Percentiles rank a stretch among this genome's conserved stretches.
Conservation (phyloP, 2,113 vertebrate species). For the Crotalus tigris region DNA sequence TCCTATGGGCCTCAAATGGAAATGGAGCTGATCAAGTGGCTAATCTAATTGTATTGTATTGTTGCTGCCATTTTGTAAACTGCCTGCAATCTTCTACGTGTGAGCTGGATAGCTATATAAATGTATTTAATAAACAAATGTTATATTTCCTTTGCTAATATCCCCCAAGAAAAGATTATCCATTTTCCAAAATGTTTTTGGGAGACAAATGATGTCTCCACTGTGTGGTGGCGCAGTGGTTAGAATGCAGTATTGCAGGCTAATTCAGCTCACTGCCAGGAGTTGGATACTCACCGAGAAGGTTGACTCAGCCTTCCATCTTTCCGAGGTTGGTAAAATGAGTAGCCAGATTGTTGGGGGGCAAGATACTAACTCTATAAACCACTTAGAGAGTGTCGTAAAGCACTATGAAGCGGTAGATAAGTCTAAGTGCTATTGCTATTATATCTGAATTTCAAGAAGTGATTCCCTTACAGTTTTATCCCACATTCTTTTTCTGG, state of each 20-base stretch:
- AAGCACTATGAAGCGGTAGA: neutral
- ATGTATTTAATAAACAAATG: too few species aligned
- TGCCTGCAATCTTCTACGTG: too few species aligned
- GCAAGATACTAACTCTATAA: neutral
- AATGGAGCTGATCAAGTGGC: too few species aligned
- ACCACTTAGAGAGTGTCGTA: neutral
- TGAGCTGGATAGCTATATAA: too few species aligned
- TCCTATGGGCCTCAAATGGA: too few species aligned
- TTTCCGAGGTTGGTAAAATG: neutral
- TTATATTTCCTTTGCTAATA: neutral
- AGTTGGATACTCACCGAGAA: neutral
- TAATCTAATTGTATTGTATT: too few species aligned
- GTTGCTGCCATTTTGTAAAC: too few species aligned
- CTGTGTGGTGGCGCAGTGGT: neutral
- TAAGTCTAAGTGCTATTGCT: neutral
- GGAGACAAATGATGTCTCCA: neutral
- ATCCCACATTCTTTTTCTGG: neutral
- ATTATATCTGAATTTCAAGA: neutral
- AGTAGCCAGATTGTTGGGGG: neutral
- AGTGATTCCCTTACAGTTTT: neutral
- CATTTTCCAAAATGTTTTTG: neutral
- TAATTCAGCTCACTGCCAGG: neutral
- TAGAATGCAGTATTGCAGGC: neutral
- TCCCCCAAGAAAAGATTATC: neutral
- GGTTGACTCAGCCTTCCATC: neutral